A percentile compares a stretch with the other conserved stretches of the same genome.
Conservation (phyloP, 1,140 invertebrate species). For the Brachystomella parvula region DNA sequence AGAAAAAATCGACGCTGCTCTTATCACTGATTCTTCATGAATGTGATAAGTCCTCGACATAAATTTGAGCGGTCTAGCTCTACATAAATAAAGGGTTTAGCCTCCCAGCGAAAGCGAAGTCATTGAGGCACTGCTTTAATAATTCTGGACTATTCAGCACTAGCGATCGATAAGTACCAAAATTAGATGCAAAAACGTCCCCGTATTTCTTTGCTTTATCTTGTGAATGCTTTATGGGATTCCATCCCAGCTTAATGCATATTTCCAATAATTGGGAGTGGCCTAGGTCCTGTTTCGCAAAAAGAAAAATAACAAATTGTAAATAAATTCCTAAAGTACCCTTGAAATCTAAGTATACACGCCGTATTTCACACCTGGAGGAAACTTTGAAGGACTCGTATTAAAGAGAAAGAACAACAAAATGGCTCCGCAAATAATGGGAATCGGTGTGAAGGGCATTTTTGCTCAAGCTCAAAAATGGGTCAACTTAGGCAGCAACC, state of each 20-base stretch:
- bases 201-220: background rate
- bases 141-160: background rate
- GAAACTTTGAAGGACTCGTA: too few species aligned
- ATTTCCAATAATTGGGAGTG: background rate
- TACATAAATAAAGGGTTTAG: background rate
- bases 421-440: too few species aligned
- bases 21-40: background rate
- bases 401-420: too few species aligned
- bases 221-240: background rate
- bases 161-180: background rate
- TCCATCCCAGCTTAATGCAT: background rate
- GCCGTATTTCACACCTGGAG: too few species aligned
- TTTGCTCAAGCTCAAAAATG: too few species aligned
- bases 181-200: background rate
- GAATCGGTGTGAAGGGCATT: too few species aligned
- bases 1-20: slow-evolving; percentile 41
- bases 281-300: background rate
- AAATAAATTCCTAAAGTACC: too few species aligned
- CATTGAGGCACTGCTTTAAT: background rate
- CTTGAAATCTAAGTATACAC: too few species aligned
- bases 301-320: too few species aligned
- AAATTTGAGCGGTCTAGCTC: too few species aligned
- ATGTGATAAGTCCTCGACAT: too few species aligned
- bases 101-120: background rate
- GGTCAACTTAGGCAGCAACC: too few species aligned